Evolutionary conservation across 2,888 invertebrate species (phyloP).

Genomic region (Hirtodrosophila trivittata): DNA sequence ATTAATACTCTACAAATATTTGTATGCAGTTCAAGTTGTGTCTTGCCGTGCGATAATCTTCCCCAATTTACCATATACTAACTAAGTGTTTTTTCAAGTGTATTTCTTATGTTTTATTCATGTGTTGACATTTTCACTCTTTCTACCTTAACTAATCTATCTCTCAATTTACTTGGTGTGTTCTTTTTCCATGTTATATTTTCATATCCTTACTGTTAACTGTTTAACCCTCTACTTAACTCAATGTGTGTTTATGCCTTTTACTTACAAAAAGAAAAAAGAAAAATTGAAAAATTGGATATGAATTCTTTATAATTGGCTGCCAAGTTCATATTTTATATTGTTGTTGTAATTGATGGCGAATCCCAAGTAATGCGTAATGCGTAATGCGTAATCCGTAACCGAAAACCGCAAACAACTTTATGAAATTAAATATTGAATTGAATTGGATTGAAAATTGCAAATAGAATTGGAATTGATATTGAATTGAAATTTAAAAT

Average conservation of each 20-base stretch:
- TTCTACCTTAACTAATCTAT: constrained; percentile 19
- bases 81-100: not conserved
- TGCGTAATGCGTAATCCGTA: constrained; percentile 29
- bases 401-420: constrained; percentile 48
- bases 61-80: constrained; percentile 21
- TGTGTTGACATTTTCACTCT: constrained; percentile 35
- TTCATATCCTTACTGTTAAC: constrained; percentile 53
- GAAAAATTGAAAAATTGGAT: constrained; percentile 7
- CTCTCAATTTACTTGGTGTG: constrained; percentile 33
- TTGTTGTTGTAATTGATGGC: constrained; percentile 73
- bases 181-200: constrained; percentile 41
- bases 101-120: not conserved
- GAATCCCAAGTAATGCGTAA: constrained; percentile 29
- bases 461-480: constrained; percentile 35
- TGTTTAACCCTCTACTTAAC: constrained; percentile 52
- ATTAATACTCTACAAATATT: constrained; percentile 17
- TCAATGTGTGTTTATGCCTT: constrained; percentile 61
- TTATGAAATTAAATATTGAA: constrained; percentile 44
- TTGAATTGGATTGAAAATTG: constrained; percentile 35
- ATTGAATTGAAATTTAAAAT: constrained; percentile 36
- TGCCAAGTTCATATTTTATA: constrained; percentile 47
- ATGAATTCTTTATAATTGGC: constrained; percentile 46
- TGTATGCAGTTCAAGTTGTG: constrained; percentile 47
- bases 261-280: constrained; percentile 23
- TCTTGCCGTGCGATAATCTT: constrained; percentile 47